These are phyloP conservation scores for Tipula unca DNA, from an alignment of 2,888 invertebrate species.

Conservation along the genomic window DNA sequence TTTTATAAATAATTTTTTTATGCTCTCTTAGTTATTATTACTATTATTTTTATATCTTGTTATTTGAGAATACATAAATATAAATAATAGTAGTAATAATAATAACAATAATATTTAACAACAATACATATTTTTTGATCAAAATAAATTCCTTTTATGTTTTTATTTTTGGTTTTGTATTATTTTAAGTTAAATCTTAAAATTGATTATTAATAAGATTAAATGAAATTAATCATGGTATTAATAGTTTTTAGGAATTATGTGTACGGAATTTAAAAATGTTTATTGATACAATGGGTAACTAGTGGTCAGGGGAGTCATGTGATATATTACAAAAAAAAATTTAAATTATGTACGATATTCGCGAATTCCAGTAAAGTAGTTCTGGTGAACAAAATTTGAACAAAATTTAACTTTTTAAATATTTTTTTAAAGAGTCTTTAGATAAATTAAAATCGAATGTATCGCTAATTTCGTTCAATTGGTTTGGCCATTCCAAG, in stretches of 20 bases:
- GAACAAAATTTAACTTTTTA: too few species aligned
- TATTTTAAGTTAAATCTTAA: neutral
- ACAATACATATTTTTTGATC: neutral
- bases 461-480: too few species aligned
- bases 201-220: conserved; percentile 8
- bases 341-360: too few species aligned
- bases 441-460: too few species aligned
- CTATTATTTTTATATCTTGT: neutral
- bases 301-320: neutral
- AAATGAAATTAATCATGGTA: neutral
- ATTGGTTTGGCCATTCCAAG: too few species aligned
- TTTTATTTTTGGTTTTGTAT: neutral
- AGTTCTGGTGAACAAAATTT: too few species aligned
- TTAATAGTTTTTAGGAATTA: neutral
- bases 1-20: neutral
- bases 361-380: too few species aligned
- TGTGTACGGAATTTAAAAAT: neutral
- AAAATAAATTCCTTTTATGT: neutral
- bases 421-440: too few species aligned
- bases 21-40: neutral
- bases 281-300: neutral
- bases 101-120: conserved; percentile 8
- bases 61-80: neutral
- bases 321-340: too few species aligned
- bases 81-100: neutral